phyloP scores from a whole-genome alignment of 2,888 invertebrate species.

The Heliothis peltigera region DNA sequence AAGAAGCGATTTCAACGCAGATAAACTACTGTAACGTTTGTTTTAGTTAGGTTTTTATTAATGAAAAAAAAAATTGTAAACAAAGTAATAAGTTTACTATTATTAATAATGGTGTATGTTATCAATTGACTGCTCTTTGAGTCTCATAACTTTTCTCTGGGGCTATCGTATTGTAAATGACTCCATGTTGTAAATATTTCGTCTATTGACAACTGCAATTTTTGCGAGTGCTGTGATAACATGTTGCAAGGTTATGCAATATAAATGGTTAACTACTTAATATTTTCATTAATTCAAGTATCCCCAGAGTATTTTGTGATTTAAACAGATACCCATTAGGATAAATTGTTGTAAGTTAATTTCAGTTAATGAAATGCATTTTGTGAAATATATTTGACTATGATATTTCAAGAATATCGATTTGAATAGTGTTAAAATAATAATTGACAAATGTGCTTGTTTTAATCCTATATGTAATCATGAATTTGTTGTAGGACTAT shows the following conservation, averaged over 20 bases:
- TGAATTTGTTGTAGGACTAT: conserved; percentile 74
- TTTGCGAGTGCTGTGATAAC: conserved; percentile 87
- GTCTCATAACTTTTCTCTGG: conserved; percentile 74
- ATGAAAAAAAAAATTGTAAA: conserved; percentile 55
- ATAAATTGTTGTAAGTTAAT: conserved; percentile 69
- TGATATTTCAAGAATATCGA: conserved; percentile 64
- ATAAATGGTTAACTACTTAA: conserved; percentile 70
- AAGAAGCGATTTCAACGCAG: conserved; percentile 83
- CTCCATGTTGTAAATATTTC: conserved; percentile 75
- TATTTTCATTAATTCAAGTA: conserved; percentile 67
- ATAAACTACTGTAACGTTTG: conserved; percentile 67
- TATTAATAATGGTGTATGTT: conserved; percentile 63
- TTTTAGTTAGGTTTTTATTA: conserved; percentile 53
- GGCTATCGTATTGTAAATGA: conserved; percentile 67
- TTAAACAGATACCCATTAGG: conserved; percentile 66
- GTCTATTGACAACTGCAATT: conserved; percentile 80
- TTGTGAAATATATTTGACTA: conserved; percentile 70
- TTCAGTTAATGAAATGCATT: conserved; percentile 73
- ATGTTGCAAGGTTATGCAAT: conserved; percentile 73
- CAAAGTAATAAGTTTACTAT: conserved; percentile 65
- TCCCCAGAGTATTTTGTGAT: conserved; percentile 74
- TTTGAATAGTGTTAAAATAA: conserved; percentile 58
- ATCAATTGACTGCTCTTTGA: conserved; percentile 72
- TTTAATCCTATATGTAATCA: conserved; percentile 72
- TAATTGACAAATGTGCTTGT: conserved; percentile 71